Evolutionary conservation across 2,888 invertebrate genomes (phyloP).

Genomic region (Petrophora chlorosata): DNA sequence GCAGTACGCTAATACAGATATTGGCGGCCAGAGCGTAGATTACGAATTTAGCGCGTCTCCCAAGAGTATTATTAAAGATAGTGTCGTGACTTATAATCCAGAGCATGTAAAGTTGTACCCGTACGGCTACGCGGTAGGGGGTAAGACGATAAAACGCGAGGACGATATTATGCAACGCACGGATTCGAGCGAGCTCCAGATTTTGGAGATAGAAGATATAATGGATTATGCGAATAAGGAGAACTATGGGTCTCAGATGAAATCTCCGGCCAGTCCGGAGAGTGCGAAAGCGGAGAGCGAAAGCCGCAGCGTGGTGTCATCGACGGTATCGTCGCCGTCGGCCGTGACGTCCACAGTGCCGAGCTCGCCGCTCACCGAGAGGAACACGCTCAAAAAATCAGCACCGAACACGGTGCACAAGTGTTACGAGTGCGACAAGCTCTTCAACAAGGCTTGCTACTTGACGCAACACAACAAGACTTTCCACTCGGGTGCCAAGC

Average conservation of each 20-base stretch:
- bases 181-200: constrained; percentile 66
- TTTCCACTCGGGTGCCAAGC: constrained; percentile 93
- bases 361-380: constrained; percentile 72
- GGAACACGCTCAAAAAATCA: constrained; percentile 68
- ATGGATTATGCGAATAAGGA: constrained; percentile 82
- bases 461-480: constrained; percentile 95
- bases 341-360: constrained; percentile 70
- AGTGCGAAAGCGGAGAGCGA: constrained; percentile 72
- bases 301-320: constrained; percentile 61
- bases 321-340: constrained; percentile 62
- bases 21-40: constrained; percentile 63
- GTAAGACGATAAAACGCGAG: constrained; percentile 73
- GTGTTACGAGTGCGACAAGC: constrained; percentile 92
- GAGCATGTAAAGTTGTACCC: constrained; percentile 67
- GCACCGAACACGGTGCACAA: constrained; percentile 79
- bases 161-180: constrained; percentile 54
- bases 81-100: constrained; percentile 62
- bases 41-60: constrained; percentile 71
- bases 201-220: constrained; percentile 76
- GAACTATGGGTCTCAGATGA: constrained; percentile 76
- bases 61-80: constrained; percentile 64
- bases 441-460: constrained; percentile 94
- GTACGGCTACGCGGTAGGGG: constrained; percentile 68
- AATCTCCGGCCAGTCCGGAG: constrained; percentile 78
- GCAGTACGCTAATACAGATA: constrained; percentile 65